A percentile compares a stretch with the other conserved stretches of the same genome.
Conservation (phyloP, 64 coral and sea anemone species). For the Pocillopora verrucosa region DNA sequence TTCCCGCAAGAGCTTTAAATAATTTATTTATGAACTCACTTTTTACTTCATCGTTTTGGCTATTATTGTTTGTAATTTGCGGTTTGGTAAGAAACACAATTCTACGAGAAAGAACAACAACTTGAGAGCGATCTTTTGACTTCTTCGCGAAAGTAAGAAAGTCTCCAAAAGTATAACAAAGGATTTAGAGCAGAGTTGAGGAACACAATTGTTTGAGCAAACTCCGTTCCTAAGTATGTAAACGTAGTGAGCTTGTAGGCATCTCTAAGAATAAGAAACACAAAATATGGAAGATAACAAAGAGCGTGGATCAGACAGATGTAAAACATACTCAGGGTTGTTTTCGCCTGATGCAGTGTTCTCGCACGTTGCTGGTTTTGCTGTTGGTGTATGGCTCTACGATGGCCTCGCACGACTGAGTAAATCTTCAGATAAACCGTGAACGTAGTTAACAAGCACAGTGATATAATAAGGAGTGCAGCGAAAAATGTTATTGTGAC, state of each 20-base stretch:
- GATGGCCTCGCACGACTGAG: slow-evolving; percentile 1
- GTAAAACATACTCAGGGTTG: slow-evolving; percentile 15
- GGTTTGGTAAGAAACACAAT: too few relatives aligned
- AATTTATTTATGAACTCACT: too few relatives aligned
- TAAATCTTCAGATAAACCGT: slow-evolving; percentile 2
- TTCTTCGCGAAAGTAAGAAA: not conserved
- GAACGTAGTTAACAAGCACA: slow-evolving; percentile 7
- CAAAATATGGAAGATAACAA: slow-evolving; percentile 24
- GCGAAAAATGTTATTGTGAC: not conserved
- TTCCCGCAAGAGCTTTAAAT: too few relatives aligned
- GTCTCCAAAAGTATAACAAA: slow-evolving; percentile 1
- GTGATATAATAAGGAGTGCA: not conserved
- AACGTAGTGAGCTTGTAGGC: not conserved
- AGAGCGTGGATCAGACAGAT: not conserved
- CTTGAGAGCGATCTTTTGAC: not conserved
- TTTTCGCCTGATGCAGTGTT: not conserved
- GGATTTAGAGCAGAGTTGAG: not conserved
- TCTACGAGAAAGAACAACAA: too few relatives aligned
- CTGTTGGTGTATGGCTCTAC: not conserved
- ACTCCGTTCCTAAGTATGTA: not conserved
- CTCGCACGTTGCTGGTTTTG: not conserved
- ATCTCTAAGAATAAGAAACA: slow-evolving; percentile 32
- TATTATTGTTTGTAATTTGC: too few relatives aligned
- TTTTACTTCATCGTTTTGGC: too few relatives aligned
- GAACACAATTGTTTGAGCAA: slow-evolving; percentile 1